These are phyloP conservation scores for Sycon ciliatum DNA, from an alignment of 37 sponge, comb jelly and placozoan genomes.

Conservation along the genomic window DNA sequence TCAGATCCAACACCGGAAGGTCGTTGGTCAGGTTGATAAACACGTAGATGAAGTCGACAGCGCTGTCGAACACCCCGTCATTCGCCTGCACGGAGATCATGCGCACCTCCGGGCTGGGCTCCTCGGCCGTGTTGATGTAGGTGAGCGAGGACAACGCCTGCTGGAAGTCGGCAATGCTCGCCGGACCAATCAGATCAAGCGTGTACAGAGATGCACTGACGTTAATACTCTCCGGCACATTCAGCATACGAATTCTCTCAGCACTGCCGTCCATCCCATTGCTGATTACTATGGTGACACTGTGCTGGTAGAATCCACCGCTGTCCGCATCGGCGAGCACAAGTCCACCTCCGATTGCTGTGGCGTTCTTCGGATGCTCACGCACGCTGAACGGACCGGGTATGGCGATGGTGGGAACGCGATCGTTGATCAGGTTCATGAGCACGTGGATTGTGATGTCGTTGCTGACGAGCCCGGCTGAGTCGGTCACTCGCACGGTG, in stretches of 20 bases:
- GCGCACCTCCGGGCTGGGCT: constrained; percentile 37
- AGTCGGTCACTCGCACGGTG: constrained; percentile 57
- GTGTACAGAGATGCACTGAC: not conserved
- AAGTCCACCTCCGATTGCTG: constrained; percentile 30
- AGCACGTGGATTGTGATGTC: constrained; percentile 28
- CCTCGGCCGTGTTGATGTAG: constrained; percentile 65
- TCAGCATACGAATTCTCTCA: constrained; percentile 32
- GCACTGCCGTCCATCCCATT: constrained; percentile 38
- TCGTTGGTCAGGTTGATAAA: constrained; percentile 48
- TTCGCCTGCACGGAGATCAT: constrained; percentile 30
- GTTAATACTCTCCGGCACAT: not conserved
- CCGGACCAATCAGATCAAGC: constrained; percentile 57
- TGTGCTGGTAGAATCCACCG: constrained; percentile 28
- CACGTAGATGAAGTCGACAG: constrained; percentile 23
- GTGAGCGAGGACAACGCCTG: constrained; percentile 43
- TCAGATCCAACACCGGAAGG: constrained; percentile 55
- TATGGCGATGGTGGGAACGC: constrained; percentile 45
- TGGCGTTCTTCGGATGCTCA: constrained; percentile 30
- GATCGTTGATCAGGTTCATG: constrained; percentile 56
- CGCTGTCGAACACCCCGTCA: constrained; percentile 47
- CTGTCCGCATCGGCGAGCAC: constrained; percentile 58
- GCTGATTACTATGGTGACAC: constrained; percentile 37
- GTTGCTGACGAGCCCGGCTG: constrained; percentile 43
- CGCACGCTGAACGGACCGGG: constrained; percentile 34
- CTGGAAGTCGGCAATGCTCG: constrained; percentile 55